Conservation (phyloP, 2,888 invertebrate genomes). For the Hypena proboscidalis region DNA sequence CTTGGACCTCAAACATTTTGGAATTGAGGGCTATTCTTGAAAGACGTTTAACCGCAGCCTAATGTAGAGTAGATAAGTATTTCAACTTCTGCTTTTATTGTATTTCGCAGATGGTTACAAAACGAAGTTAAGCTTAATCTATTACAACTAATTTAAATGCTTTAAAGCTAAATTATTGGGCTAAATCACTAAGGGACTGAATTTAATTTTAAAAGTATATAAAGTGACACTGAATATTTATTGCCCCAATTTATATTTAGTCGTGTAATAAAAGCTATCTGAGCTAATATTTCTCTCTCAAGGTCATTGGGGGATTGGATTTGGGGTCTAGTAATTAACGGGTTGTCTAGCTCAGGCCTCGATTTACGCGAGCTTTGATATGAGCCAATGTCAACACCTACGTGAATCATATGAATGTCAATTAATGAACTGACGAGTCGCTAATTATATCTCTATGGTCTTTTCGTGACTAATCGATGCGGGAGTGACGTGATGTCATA, state of each 20-base stretch:
- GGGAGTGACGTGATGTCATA: too few relatives aligned
- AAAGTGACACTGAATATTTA: background rate
- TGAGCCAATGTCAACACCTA: constrained; percentile 33
- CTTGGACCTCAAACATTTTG: constrained; percentile 25
- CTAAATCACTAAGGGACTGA: constrained; percentile 18
- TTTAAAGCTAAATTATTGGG: constrained; percentile 20
- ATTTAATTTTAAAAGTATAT: background rate
- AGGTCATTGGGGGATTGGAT: too few relatives aligned
- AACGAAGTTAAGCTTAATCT: constrained; percentile 42
- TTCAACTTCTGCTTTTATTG: constrained; percentile 43
- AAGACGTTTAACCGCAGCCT: constrained; percentile 42
- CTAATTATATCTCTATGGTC: too few relatives aligned
- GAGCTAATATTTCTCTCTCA: too few relatives aligned
- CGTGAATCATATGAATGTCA: constrained; percentile 39
- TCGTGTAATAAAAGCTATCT: background rate
- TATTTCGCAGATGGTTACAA: constrained; percentile 37
- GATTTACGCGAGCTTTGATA: constrained; percentile 24
- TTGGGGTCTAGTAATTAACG: constrained; percentile 6
- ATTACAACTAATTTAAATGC: constrained; percentile 35
- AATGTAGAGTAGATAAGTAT: constrained; percentile 44
- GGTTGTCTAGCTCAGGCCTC: constrained; percentile 14
- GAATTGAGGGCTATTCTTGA: constrained; percentile 32
- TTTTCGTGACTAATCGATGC: too few relatives aligned
- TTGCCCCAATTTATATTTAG: background rate
- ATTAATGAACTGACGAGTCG: too few relatives aligned